Base-by-base conservation (phyloP, 2,113 vertebrate species). In the Antigone vipio region DNA sequence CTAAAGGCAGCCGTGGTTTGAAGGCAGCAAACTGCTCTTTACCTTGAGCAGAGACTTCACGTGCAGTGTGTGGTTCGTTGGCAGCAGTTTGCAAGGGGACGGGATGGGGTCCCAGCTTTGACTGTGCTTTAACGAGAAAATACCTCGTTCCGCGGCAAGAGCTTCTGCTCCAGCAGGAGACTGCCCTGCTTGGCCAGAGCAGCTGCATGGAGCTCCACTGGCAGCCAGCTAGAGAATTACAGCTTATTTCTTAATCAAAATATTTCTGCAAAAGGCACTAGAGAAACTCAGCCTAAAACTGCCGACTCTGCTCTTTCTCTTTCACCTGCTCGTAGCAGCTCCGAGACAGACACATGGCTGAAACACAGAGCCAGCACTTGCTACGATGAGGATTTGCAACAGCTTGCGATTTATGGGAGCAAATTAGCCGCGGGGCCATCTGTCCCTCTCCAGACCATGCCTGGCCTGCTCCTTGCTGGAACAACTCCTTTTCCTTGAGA, bases 191-290 rank as follows among this genome's bases (percentile, higher is more conserved):
- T 40, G 64, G 59, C n/a, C 42, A 58, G 68, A 73, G 62, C 63
- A 77, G 64, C 47, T 89, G 64, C 60, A 40, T 5, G 49, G 44
- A 81, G 40, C 40, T 64, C 77, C 1, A 6, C 91, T 78, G 85
- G 47, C 89, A 87, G 59, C 29, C 76, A 94, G 34, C 26, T 38
- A 52, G n/a, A 90, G n/a, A 35, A 76, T 85, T 60, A 67, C 0
- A 3, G 21, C 2, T 92, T 85, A 59, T 77, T 93, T 86, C 83
- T 92, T 59, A 45, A 83, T 38, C 85, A 77, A 93, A 94, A 96
- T 49, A n/a, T 26, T 56, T 74, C 69, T 81, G 68, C 73, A 82
- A 83, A 85, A 68, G 17, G 24, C 52, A 53, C 38, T 26, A 30
- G 64, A 52, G 49, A 93, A 87, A 62, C 2, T 5, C 49, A 58